Evolutionary conservation across 2,888 invertebrate species (phyloP).

Genomic region (Spilarctia lutea): DNA sequence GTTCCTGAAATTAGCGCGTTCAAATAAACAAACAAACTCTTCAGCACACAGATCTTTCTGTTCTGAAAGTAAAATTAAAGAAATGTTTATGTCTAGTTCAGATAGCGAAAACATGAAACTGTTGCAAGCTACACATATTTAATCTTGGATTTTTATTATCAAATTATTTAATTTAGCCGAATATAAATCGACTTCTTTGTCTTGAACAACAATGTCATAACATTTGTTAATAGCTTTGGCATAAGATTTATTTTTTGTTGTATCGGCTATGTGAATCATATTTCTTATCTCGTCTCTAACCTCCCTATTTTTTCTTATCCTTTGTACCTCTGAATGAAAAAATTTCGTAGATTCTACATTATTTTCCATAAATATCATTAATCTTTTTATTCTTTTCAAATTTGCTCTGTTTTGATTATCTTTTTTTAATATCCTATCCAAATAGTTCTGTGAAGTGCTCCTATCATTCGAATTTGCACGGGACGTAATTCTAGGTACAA

Average conservation of each 20-base stretch:
- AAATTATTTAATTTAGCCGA: neutral
- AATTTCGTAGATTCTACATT: neutral
- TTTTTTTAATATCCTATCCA: neutral
- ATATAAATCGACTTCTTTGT: neutral
- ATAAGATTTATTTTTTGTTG: neutral
- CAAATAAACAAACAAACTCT: no score
- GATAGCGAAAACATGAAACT: neutral
- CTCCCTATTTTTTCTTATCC: conserved; percentile 2
- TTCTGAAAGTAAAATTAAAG: no score
- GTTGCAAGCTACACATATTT: neutral
- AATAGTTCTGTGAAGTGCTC: neutral
- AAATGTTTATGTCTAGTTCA: no score
- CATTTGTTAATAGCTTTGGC: neutral
- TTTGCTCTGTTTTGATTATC: neutral
- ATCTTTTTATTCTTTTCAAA: neutral
- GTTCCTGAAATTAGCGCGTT: no score
- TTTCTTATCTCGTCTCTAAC: conserved; percentile 3
- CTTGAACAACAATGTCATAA: neutral
- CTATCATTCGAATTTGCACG: neutral
- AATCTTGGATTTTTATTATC: neutral
- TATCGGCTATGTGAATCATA: neutral
- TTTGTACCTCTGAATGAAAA: conserved; percentile 5
- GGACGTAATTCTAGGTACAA: neutral
- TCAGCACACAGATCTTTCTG: no score
- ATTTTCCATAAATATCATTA: conserved; percentile 3